Evolutionary conservation across 2,113 vertebrate species (phyloP).

Genomic region (Candoia aspera): DNA sequence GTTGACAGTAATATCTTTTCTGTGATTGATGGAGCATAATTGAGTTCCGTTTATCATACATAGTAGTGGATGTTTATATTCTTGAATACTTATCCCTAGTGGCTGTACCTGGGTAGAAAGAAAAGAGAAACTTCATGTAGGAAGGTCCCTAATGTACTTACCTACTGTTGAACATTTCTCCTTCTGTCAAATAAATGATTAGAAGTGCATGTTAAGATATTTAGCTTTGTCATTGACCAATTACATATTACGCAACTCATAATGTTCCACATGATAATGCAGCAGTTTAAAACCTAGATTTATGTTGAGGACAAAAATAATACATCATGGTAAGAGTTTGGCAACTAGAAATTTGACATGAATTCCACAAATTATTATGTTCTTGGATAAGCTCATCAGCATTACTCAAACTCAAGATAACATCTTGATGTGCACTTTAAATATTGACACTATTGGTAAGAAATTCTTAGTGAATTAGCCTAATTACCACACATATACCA

Average conservation of each 20-base stretch:
- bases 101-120: slow-evolving; percentile 19
- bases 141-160: slow-evolving; percentile 30
- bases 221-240: slow-evolving; percentile 46
- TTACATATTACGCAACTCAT: slow-evolving; percentile 18
- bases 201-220: slow-evolving; percentile 42
- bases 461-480: neutral
- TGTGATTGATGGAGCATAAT: slow-evolving; percentile 49
- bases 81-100: slow-evolving; percentile 26
- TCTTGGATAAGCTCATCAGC: neutral
- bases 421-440: neutral
- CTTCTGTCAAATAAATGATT: slow-evolving; percentile 42
- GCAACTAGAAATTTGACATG: neutral
- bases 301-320: neutral
- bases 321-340: neutral
- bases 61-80: slow-evolving; percentile 20
- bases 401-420: neutral
- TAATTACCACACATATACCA: neutral
- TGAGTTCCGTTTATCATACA: slow-evolving; percentile 31
- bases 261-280: neutral
- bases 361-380: neutral
- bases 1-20: slow-evolving; percentile 37
- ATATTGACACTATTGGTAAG: neutral
- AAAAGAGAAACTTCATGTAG: slow-evolving; percentile 26
- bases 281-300: neutral
- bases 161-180: slow-evolving; percentile 33